These are phyloP conservation scores for Aradophagus sp. DNA, from an alignment of 1,140 invertebrate genomes.

Conservation along the genomic window DNA sequence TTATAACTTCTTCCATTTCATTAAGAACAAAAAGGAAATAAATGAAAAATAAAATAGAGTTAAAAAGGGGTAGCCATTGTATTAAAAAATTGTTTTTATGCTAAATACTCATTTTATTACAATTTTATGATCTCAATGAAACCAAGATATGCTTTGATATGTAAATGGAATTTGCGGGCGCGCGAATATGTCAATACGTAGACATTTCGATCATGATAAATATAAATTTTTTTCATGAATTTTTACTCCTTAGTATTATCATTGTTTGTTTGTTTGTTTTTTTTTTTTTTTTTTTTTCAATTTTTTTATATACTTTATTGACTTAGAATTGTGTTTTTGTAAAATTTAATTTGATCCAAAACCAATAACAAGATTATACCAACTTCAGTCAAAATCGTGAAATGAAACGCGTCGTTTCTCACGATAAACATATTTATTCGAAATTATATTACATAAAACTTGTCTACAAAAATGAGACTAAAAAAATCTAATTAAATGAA, in stretches of 20 bases:
- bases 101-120: not conserved
- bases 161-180: slow-evolving; percentile 19
- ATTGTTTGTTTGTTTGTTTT: too few relatives aligned
- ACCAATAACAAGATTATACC: not conserved
- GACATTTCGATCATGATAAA: slow-evolving; percentile 4
- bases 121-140: slow-evolving; percentile 4
- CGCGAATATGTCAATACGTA: slow-evolving; percentile 2
- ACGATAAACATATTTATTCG: slow-evolving; percentile 34
- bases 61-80: too few relatives aligned
- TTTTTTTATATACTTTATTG: slow-evolving; percentile 14
- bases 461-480: slow-evolving; percentile 4
- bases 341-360: not conserved
- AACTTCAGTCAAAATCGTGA: slow-evolving; percentile 9
- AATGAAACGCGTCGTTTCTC: slow-evolving; percentile 31
- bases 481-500: too few relatives aligned
- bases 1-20: too few relatives aligned
- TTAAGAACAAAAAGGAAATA: too few relatives aligned
- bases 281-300: not conserved
- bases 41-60: too few relatives aligned
- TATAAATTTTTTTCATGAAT: not conserved
- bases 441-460: slow-evolving; percentile 24
- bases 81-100: not conserved
- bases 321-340: slow-evolving; percentile 6
- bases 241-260: too few relatives aligned
- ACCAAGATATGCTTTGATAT: slow-evolving; percentile 39